Conservation (phyloP, 2,888 invertebrate genomes). For the Brassicogethes aeneus region DNA sequence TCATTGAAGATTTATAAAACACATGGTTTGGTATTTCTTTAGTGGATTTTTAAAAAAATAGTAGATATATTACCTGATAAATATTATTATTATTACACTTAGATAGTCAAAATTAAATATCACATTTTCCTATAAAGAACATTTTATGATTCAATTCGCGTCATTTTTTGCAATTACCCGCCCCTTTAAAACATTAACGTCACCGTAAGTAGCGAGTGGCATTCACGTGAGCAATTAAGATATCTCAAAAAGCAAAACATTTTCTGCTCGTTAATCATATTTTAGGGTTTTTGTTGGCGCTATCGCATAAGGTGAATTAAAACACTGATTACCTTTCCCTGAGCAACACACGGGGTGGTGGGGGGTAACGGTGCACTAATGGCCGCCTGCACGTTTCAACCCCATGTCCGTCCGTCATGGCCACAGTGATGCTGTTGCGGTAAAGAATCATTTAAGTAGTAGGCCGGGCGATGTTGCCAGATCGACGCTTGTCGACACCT, state of each 20-base stretch:
- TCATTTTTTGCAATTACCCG: neutral
- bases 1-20: too few species aligned
- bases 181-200: neutral
- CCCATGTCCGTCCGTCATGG: constrained; percentile 24
- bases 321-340: constrained; percentile 2
- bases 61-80: too few species aligned
- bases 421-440: neutral
- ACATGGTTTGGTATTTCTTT: too few species aligned
- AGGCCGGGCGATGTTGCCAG: neutral
- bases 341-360: constrained; percentile 10
- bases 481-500: neutral
- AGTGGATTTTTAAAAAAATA: too few species aligned
- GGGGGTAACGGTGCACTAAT: constrained; percentile 16
- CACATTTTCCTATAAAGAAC: too few species aligned
- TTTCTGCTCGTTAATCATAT: constrained; percentile 1
- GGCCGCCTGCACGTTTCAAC: constrained; percentile 24
- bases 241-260: constrained; percentile 3
- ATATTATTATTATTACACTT: too few species aligned
- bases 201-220: too few species aligned
- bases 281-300: constrained; percentile 2
- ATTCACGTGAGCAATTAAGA: constrained; percentile 1
- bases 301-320: neutral
- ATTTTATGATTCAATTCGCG: too few species aligned
- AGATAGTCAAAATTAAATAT: too few species aligned
- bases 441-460: neutral